Base-by-base conservation (phyloP, 1,140 invertebrate genomes). In the Lordiphosa clarofinis region DNA sequence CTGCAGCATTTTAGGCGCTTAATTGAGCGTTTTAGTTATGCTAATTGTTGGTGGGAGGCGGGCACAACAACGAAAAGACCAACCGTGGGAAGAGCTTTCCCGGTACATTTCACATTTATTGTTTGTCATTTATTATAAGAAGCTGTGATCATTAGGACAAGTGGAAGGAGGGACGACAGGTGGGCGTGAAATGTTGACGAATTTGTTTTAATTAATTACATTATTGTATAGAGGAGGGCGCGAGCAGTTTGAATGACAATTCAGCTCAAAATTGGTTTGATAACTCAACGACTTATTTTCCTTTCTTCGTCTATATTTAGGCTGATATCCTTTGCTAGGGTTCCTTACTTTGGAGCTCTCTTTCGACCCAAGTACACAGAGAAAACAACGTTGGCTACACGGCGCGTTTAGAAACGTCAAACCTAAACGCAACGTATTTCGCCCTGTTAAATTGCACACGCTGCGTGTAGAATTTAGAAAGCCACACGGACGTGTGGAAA, bases 21-120 rank as follows among this genome's bases (percentile, higher is more conserved):
- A 82, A 82, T 82, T 84, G 76, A 84, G 78, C 76, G 73, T 82
- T 82, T 82, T 81, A 82, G 78, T 84, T 82, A 82, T 82, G 76
- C 76, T 82, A 82, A 82, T 82, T 82, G 72, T 84, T 65, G 58
- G 62, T 6, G 36, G 43, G 24, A 59, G 44, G 31, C 43, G 33
- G 48, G 21, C 35, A 44, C 37, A 37, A 36, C 21, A 8, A 56
- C 36, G 43, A 56, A 66, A 66, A 56, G 61, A 48, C 35, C 64
- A 54, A 40, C 35, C 39, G 54, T 43, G 35, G 43, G 53, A 52
- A 11, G 7, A 15, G 24, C 6, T 37, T 36, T 36, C 33, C 42
- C 19, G 40, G 40, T 35, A 28, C 36, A 56, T 54, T 53, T 65
- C 65, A 42, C 48, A 43, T 82, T 81, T 82, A 81, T 82, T 63